Base-by-base conservation (phyloP, 2,113 vertebrate species). In the Butastur rufipennis region DNA sequence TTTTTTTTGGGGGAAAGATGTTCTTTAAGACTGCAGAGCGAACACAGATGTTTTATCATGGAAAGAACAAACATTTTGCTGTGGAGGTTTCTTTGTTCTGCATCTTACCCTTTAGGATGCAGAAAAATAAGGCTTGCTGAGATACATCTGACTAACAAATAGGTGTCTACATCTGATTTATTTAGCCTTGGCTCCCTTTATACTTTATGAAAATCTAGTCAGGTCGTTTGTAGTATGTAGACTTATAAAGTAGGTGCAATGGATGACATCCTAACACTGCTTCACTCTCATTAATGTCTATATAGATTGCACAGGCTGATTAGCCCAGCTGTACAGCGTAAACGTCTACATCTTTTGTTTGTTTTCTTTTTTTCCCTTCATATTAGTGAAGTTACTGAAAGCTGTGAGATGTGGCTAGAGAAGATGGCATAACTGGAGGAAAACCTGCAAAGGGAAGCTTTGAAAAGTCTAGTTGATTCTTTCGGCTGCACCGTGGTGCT, bases 1-100 rank as follows among this genome's bases (percentile, higher is more conserved):
- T 16, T 42, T 61, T 61, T 27, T 38, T 50, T 1, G 0, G 0
- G 19, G 1, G 7, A 7, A 25, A 58, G 58, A 65, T 5, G 13
- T 53, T 34, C 13, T 81, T 82, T 13, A 56, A 40, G 10, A 18
- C 38, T n/a, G 3, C 9, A 62, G 48, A 63, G 6, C 1, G 1
- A 65, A 43, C 4, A 27, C 2, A 68, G 36, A 20, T n/a, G 3
- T 0, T 45, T 78, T 87, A 58, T 42, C 1, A 1, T 14, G 13
- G 66, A 11, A 61, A 80, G 13, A 80, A 32, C 22, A 81, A 62
- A 81, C 5, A 47, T 65, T 77, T 34, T 88, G 6, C 36, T 68
- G 18, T 48, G n/a, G 21, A 48, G 11, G 1, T 16, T 72, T 62
- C 32, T 71, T 81, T 59, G 13, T 45, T 23, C 40, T 59, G 1